Conservation (phyloP, 35 echinoderm and acorn worm species). For the Anneissia japonica region DNA sequence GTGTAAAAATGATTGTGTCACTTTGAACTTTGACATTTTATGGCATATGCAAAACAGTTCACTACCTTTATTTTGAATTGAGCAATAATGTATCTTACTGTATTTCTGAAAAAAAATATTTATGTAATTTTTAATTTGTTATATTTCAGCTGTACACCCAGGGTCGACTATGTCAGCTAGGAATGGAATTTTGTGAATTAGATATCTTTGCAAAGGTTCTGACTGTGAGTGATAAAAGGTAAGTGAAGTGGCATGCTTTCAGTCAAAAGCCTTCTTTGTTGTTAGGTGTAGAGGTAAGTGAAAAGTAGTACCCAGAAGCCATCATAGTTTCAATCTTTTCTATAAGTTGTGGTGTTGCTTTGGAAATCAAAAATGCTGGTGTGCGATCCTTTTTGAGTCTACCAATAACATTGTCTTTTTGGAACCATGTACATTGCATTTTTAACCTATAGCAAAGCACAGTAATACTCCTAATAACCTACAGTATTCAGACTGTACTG, state of each 20-base stretch:
- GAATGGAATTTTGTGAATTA: slow-evolving; percentile 92
- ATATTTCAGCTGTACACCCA: slow-evolving; percentile 82
- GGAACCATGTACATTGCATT: too few species aligned
- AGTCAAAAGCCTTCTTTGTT: too few species aligned
- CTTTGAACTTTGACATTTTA: background rate
- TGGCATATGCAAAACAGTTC: background rate
- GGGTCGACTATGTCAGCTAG: slow-evolving; percentile 77
- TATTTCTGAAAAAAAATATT: background rate
- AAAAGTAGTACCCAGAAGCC: too few species aligned
- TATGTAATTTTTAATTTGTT: background rate
- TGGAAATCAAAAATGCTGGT: too few species aligned
- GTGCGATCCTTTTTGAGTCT: too few species aligned
- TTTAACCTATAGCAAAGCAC: too few species aligned
- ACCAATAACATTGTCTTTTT: too few species aligned
- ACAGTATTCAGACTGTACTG: too few species aligned
- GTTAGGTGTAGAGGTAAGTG: too few species aligned
- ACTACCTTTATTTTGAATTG: background rate
- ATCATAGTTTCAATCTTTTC: too few species aligned
- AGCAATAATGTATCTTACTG: background rate
- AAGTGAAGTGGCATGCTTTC: background rate
- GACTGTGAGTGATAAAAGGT: slow-evolving; percentile 89
- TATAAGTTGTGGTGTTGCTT: too few species aligned
- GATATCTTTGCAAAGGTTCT: slow-evolving; percentile 90
- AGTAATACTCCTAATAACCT: too few species aligned
- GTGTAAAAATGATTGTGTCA: background rate